phyloP scores from a whole-genome alignment of 1,140 invertebrate genomes.

The Oreohelix idahoensis region DNA sequence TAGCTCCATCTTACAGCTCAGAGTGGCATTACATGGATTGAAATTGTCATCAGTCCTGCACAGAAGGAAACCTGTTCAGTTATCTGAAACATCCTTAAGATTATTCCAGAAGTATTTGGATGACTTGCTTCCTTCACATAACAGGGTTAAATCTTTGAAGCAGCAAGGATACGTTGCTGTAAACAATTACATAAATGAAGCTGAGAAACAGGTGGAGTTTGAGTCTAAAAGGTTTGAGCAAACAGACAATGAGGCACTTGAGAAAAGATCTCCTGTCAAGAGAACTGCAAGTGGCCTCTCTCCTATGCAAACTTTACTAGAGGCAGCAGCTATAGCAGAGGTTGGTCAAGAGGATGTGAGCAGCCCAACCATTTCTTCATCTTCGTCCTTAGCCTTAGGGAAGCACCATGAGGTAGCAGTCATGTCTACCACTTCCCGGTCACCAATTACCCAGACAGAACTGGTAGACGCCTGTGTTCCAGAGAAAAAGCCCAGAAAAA shows the following conservation, averaged over 20 bases:
- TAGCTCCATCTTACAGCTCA: background rate
- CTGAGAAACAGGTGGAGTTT: background rate
- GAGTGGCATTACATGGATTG: background rate
- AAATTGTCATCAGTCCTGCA: background rate
- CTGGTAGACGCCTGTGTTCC: background rate
- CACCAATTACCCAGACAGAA: background rate
- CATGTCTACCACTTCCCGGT: background rate
- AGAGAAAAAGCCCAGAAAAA: conserved; percentile 25
- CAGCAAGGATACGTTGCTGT: background rate
- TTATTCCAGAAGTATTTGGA: background rate
- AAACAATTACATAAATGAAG: background rate
- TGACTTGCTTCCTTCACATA: conserved; percentile 8
- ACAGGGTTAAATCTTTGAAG: background rate
- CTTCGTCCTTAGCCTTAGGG: background rate
- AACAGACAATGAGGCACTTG: background rate
- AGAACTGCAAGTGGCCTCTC: conserved; percentile 17
- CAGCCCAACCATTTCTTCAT: background rate
- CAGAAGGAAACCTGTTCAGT: background rate
- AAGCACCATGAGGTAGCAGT: background rate
- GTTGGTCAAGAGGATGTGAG: background rate
- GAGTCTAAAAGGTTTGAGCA: background rate
- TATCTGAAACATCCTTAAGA: background rate
- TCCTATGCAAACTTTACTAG: conserved; percentile 24
- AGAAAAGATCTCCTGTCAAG: background rate
- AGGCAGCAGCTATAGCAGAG: conserved; percentile 24